Conservation (phyloP, 2,888 invertebrate species). For the Hyposoter didymator region DNA sequence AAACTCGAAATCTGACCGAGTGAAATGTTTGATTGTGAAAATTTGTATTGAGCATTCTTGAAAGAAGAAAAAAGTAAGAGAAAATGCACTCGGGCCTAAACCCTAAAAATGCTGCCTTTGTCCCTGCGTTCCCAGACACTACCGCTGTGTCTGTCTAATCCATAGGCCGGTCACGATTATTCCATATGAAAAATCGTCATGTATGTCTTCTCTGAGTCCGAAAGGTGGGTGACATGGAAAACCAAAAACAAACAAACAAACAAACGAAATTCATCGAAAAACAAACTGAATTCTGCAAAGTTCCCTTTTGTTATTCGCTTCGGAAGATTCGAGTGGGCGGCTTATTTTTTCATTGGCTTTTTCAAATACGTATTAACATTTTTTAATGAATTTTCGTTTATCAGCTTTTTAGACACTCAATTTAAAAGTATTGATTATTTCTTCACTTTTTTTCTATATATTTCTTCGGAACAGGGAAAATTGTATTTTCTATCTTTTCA, state of each 20-base stretch:
- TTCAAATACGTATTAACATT: conserved; percentile 11
- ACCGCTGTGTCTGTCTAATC: conserved; percentile 82
- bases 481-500: conserved; percentile 77
- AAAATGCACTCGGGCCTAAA: conserved; percentile 81
- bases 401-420: conserved; percentile 12
- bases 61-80: conserved; percentile 56
- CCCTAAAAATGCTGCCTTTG: conserved; percentile 82
- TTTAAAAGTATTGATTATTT: conserved; percentile 17
- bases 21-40: neutral
- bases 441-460: conserved; percentile 6
- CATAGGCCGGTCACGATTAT: conserved; percentile 78
- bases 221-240: conserved; percentile 78
- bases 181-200: conserved; percentile 70
- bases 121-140: conserved; percentile 78
- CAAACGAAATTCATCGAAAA: conserved; percentile 45
- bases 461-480: conserved; percentile 1
- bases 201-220: conserved; percentile 68
- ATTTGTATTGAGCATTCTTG: conserved; percentile 2
- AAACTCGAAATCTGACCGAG: neutral
- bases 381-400: conserved; percentile 20
- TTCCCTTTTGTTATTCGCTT: conserved; percentile 52
- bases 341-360: conserved; percentile 48
- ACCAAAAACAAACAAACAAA: conserved; percentile 46
- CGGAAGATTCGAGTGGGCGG: conserved; percentile 50
- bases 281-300: conserved; percentile 27